Conservation (phyloP, 2,113 vertebrate species). For the Sinocyclocheilus anophthalmus region DNA sequence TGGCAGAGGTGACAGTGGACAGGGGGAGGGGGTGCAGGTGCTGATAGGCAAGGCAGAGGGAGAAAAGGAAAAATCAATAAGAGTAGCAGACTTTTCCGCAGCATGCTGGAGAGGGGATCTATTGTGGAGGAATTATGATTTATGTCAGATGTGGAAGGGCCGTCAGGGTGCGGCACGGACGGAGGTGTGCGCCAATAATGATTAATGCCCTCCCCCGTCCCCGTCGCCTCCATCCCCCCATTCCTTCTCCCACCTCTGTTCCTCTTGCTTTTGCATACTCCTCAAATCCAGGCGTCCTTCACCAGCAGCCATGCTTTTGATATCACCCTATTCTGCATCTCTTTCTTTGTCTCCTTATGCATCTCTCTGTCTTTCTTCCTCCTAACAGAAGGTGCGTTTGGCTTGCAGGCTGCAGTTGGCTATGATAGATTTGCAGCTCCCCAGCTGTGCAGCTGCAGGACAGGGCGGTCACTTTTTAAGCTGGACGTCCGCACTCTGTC, state of each 20-base stretch:
- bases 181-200: constrained; percentile 99
- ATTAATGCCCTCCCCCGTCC: constrained; percentile 87
- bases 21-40: constrained; percentile 69
- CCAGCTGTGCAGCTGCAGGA: constrained; percentile 72
- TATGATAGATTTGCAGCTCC: constrained; percentile 73
- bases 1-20: constrained; percentile 69
- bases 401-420: constrained; percentile 56
- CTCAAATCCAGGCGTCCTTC: constrained; percentile 21
- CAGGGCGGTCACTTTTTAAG: constrained; percentile 76
- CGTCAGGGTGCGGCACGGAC: constrained; percentile 86
- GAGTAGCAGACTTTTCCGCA: constrained; percentile 94
- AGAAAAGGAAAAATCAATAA: constrained; percentile 90
- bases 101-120: constrained; percentile 93
- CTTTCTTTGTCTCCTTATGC: constrained; percentile 27
- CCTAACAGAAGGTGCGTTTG: constrained; percentile 30
- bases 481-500: constrained; percentile 75
- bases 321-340: constrained; percentile 32
- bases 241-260: constrained; percentile 13
- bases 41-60: constrained; percentile 67
- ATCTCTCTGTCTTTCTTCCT: not conserved
- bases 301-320: constrained; percentile 39
- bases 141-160: constrained; percentile 94
- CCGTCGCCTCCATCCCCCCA: constrained; percentile 59
- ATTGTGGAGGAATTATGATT: constrained; percentile 99
- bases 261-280: constrained; percentile 31